A percentile compares a stretch with the other conserved stretches of the same genome.
These are phyloP conservation scores for Prosapia bicincta DNA, from an alignment of 2,888 invertebrate species.

Conservation along the genomic window DNA sequence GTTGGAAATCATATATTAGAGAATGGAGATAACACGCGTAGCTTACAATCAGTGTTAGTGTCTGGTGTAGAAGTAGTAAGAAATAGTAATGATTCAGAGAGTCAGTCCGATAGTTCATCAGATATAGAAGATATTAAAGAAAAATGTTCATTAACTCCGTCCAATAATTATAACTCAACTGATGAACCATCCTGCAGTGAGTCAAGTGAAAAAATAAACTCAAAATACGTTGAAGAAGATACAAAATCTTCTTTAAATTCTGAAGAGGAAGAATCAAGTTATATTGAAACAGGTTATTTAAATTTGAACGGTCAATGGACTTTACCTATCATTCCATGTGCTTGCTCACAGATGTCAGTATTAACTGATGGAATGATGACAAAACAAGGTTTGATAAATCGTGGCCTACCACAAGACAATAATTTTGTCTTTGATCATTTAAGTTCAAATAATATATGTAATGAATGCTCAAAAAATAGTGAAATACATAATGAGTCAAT, in stretches of 20 bases:
- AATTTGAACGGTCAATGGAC: slow-evolving; percentile 28
- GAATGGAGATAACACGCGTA: slow-evolving; percentile 4
- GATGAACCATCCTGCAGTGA: not conserved
- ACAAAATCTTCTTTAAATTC: not conserved
- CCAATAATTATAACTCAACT: not conserved
- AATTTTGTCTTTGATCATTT: slow-evolving; percentile 6
- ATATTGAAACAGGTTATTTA: not conserved
- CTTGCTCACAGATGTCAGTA: slow-evolving; percentile 17
- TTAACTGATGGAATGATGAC: slow-evolving; percentile 25
- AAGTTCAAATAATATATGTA: slow-evolving; percentile 3
- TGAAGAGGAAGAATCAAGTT: not conserved
- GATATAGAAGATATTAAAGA: not conserved
- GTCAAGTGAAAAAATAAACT: not conserved
- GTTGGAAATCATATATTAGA: not conserved
- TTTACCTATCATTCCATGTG: slow-evolving; percentile 25
- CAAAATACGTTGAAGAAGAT: not conserved
- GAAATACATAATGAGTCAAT: not conserved
- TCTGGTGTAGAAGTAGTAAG: slow-evolving; percentile 24
- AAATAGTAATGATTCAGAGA: slow-evolving; percentile 28
- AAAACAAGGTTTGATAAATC: slow-evolving; percentile 24
- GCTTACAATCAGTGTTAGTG: not conserved
- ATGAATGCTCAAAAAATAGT: slow-evolving; percentile 10
- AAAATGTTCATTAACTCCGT: not conserved
- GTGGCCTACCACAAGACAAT: slow-evolving; percentile 23
- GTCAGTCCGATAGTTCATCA: slow-evolving; percentile 13